Base-by-base conservation (phyloP, 2,888 invertebrate species). In the Stenolophus ochropezus region DNA sequence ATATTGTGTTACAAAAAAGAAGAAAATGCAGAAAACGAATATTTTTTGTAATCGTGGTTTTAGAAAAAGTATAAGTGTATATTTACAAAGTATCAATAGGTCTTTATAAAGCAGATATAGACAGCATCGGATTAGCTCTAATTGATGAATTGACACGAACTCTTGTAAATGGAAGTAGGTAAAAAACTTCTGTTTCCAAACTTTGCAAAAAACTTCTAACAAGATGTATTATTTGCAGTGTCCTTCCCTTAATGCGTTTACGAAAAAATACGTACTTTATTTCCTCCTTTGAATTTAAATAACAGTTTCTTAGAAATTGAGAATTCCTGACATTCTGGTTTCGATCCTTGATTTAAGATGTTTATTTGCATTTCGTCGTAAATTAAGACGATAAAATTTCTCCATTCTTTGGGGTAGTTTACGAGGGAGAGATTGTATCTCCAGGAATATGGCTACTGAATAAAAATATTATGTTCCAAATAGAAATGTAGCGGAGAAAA, bases 331-430 rank as follows among this genome's bases (percentile, higher is more conserved):
- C 56, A 77, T 76, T 14, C 58, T n/a, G 33, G 8, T 58, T 77
- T 77, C 49, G 23, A 77, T 61, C 14, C 23, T 61, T 77, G 61
- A 61, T 77, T 77, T 47, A 61, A 53, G 47, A 73, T 73, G 73
- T 56, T 69, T 80, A 80, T 80, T 80, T 58, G 73, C 73, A 73
- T 80, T 73, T 73, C 21, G 20, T 73, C 80, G 58, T 80, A 80
- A 80, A 80, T 80, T 80, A 51, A 56, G 14, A 49, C 69, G 80
- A 80, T 58, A 80, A 73, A 80, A 80, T 5, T 25, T 27, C 27
- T 69, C 47, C 42, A 69, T 69, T 42, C 42, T 69, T 6, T 8
- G 42, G 69, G 69, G 42, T 69, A 42, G 42, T 69, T 69, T 69
- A 69, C 21, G 42, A 69, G 33, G 33, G 20, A 16, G 6, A 69